Conservation (phyloP, 2,888 invertebrate genomes). For the Drosophila subquinaria region DNA sequence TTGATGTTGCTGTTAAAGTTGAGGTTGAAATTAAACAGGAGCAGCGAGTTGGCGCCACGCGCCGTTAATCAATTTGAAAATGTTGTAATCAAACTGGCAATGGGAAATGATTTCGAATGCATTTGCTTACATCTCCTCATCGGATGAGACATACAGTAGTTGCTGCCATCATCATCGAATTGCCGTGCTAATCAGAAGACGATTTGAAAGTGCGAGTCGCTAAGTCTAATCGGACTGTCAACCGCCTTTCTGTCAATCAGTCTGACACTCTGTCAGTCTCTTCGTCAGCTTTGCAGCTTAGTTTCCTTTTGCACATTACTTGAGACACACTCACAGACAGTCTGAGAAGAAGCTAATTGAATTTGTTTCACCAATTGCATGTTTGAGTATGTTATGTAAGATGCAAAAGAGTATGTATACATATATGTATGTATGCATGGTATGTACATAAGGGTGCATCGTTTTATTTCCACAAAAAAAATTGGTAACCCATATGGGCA, state of each 20-base stretch:
- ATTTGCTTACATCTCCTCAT: constrained; percentile 26
- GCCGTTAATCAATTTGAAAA: constrained; percentile 56
- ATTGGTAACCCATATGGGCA: too few relatives aligned
- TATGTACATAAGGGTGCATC: too few relatives aligned
- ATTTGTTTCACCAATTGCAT: constrained; percentile 61
- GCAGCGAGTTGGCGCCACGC: constrained; percentile 56
- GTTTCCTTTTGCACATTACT: constrained; percentile 49
- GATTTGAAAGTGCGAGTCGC: constrained; percentile 12
- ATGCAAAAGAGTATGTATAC: background rate
- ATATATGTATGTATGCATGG: too few relatives aligned
- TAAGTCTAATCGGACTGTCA: constrained; percentile 49
- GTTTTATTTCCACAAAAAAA: too few relatives aligned
- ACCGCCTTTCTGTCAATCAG: constrained; percentile 31
- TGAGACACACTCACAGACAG: constrained; percentile 36
- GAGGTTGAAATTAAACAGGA: constrained; percentile 5
- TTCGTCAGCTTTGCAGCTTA: constrained; percentile 29
- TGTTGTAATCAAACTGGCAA: constrained; percentile 28
- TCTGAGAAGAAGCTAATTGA: constrained; percentile 53
- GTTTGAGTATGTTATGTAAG: constrained; percentile 43
- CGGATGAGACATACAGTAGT: background rate
- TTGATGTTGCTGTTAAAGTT: background rate
- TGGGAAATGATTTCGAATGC: constrained; percentile 37
- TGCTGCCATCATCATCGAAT: background rate
- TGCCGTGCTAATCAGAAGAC: constrained; percentile 33
- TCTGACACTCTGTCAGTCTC: constrained; percentile 7